phyloP scores from a whole-genome alignment of 1,140 invertebrate genomes.

The Phenacoccus solenopsis region DNA sequence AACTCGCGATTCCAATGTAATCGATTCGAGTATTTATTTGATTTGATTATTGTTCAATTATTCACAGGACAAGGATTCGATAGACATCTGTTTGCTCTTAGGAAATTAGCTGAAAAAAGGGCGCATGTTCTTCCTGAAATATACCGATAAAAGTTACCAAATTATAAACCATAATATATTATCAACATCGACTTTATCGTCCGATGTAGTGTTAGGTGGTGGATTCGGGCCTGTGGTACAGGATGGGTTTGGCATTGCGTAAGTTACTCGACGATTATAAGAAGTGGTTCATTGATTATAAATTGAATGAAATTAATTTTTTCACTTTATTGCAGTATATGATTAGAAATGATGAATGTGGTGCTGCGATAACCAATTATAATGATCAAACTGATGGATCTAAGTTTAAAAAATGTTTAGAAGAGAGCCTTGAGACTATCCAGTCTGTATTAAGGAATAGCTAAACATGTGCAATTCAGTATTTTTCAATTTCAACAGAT shows the following conservation, averaged over 20 bases:
- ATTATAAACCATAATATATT: slow-evolving; percentile 79
- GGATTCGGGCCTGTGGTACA: slow-evolving; percentile 86
- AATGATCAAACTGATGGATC: slow-evolving; percentile 49
- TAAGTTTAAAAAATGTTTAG: slow-evolving; percentile 55
- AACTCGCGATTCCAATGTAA: not conserved
- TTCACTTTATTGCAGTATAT: slow-evolving; percentile 53
- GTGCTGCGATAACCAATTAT: slow-evolving; percentile 68
- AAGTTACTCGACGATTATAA: slow-evolving; percentile 32
- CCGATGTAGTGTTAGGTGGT: slow-evolving; percentile 73
- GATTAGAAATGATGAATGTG: slow-evolving; percentile 58
- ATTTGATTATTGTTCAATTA: too few species aligned
- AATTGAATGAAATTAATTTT: slow-evolving; percentile 7
- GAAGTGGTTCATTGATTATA: not conserved
- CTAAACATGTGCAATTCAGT: too few species aligned
- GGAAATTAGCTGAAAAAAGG: slow-evolving; percentile 49
- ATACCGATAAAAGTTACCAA: slow-evolving; percentile 61
- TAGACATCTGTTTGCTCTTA: slow-evolving; percentile 81
- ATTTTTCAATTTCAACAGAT: too few species aligned
- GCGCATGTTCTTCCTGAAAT: slow-evolving; percentile 45
- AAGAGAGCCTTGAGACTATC: slow-evolving; percentile 26
- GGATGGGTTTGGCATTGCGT: slow-evolving; percentile 86
- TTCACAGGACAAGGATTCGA: slow-evolving; percentile 81
- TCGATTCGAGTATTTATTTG: not conserved
- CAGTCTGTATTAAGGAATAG: slow-evolving; percentile 12
- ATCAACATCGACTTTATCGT: slow-evolving; percentile 88